Conservation (phyloP, 37 sponge, comb jelly and placozoan genomes). For the Oopsacas minuta region DNA sequence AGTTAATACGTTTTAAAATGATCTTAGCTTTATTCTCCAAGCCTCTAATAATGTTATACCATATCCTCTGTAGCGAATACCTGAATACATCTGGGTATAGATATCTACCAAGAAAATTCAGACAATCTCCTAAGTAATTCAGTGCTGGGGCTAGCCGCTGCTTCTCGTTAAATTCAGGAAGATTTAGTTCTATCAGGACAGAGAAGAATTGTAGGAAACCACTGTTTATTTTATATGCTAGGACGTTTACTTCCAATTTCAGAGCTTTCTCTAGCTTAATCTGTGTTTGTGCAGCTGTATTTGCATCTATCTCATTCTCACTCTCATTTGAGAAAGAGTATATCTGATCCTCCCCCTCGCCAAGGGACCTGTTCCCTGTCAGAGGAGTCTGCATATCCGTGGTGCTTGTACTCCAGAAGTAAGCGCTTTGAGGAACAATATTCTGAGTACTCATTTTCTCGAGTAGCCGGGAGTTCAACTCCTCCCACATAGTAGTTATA, state of each 20-base stretch:
- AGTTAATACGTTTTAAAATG: not conserved
- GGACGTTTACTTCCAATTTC: not conserved
- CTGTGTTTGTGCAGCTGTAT: not conserved
- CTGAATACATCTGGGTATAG: not conserved
- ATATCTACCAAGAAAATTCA: not conserved
- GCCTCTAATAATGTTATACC: not conserved
- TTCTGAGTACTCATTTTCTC: not conserved
- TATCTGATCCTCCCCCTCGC: not conserved
- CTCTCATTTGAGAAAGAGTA: not conserved
- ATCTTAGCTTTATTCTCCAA: not conserved
- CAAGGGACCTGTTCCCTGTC: not conserved
- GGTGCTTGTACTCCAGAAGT: slow-evolving; percentile 10
- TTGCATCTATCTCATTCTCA: not conserved
- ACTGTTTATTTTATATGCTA: not conserved
- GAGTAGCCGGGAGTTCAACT: not conserved
- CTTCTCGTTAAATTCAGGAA: not conserved
- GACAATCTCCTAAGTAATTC: not conserved
- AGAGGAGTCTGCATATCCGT: not conserved
- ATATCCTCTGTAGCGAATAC: slow-evolving; percentile 7
- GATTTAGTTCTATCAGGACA: not conserved
- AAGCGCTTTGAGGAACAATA: not conserved
- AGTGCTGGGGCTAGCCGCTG: not conserved
- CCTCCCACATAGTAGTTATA: not conserved
- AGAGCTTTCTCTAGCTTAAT: slow-evolving; percentile 1
- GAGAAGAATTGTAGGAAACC: slow-evolving; percentile 11